These are phyloP conservation scores for Vultur gryphus DNA, from an alignment of 2,797 vertebrate genomes.

Conservation along the genomic window DNA sequence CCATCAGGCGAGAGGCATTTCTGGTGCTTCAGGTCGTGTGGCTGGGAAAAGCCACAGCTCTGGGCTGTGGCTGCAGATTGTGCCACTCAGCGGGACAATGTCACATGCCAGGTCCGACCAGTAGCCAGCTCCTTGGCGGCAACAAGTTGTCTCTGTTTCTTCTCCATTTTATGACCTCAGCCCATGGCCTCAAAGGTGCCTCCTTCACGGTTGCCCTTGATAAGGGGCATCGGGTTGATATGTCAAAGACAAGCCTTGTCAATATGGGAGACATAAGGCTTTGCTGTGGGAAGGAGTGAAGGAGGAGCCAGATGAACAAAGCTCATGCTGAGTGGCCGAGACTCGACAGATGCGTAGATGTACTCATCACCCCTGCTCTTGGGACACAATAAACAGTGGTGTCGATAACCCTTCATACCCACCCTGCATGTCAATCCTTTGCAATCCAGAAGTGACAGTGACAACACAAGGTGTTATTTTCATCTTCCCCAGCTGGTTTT, in stretches of 20 bases:
- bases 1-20: not conserved
- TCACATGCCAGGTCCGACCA: not conserved
- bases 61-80: not conserved
- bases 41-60: not conserved
- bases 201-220: not conserved
- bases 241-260: not conserved
- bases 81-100: not conserved
- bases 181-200: not conserved
- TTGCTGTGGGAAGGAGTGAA: not conserved
- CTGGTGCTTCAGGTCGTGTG: accelerated
- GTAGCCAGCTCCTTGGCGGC: not conserved
- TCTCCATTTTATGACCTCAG: not conserved
- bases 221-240: too few species aligned
- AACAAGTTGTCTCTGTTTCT: accelerated
- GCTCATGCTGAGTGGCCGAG: accelerated
- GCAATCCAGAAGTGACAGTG: not conserved
- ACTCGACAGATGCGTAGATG: not conserved
- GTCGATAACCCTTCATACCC: not conserved
- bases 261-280: not conserved
- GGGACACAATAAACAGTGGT: not conserved
- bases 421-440: not conserved
- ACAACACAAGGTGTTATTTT: not conserved
- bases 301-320: not conserved
- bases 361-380: not conserved
- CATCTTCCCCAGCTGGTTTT: not conserved